phyloP scores from a whole-genome alignment of 1,140 invertebrate species.

The Euwallacea similis region DNA sequence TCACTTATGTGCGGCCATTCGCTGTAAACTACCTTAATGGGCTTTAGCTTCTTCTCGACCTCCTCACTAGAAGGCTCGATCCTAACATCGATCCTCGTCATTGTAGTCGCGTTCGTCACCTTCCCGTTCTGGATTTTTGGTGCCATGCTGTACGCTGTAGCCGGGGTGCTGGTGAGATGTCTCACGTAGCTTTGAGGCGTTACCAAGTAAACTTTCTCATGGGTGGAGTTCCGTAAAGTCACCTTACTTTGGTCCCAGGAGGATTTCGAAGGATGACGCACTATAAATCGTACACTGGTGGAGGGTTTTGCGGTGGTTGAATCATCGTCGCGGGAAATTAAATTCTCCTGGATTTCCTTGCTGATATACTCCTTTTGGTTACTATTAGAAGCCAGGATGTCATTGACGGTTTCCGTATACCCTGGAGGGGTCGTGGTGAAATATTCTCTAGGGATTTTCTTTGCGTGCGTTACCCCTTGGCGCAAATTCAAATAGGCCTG shows the following conservation, averaged over 20 bases:
- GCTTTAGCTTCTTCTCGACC: conserved; percentile 51
- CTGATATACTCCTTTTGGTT: conserved; percentile 55
- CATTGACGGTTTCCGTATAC: conserved; percentile 35
- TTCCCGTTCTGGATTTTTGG: conserved; percentile 48
- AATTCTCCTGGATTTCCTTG: conserved; percentile 33
- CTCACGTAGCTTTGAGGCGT: conserved; percentile 65
- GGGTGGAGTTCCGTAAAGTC: conserved; percentile 70
- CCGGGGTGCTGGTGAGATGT: conserved; percentile 38
- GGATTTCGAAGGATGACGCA: conserved; percentile 8
- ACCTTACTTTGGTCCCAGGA: conserved; percentile 67
- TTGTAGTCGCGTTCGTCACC: conserved; percentile 47
- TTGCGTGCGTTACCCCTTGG: conserved; percentile 53
- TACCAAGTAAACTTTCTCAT: conserved; percentile 77
- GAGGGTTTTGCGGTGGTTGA: conserved; percentile 33
- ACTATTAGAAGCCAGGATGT: conserved; percentile 61
- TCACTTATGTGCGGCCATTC: conserved; percentile 63
- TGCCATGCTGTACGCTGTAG: conserved; percentile 44
- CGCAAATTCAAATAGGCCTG: conserved; percentile 64
- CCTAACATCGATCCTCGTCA: conserved; percentile 62
- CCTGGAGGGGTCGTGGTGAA: conserved; percentile 60
- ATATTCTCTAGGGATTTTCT: conserved; percentile 76
- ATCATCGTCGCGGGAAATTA: conserved; percentile 35
- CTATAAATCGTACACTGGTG: conserved; percentile 25
- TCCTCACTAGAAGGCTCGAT: conserved; percentile 56
- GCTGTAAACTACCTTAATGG: conserved; percentile 51